Evolutionary conservation across 2,888 invertebrate genomes (phyloP), one percentile per base, ranked within the genome.

Genomic region (Plagiodera versicolora): DNA sequence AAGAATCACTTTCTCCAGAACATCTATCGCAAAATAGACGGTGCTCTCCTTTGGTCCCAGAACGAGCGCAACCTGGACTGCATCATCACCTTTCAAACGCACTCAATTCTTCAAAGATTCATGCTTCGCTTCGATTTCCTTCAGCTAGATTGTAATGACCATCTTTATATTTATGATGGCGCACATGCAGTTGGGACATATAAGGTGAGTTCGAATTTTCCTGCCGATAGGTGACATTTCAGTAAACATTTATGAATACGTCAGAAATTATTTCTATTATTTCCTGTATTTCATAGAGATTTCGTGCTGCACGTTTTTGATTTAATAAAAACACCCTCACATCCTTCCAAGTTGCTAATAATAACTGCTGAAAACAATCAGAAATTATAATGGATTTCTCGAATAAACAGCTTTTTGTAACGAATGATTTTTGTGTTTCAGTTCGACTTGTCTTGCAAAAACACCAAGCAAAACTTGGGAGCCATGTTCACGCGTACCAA

Each of bases 71-170:
- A 94, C 80, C 84, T 95, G 75, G 92, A 95, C 82, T 95, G 95
- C 84, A 89, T 91, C 74, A 91, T 95, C 79, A 95, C 95, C 58
- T 95, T 95, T 82, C 95, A 95, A 83, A 95, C 95, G 70, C 94
- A 95, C 83, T 93, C 94, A 79, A 93, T 95, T 74, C 85, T 95
- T 75, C 95, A 95, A 83, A 86, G 94, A 73, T 95, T 95, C 81
- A 95, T 95, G 93, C 86, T 95, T 75, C 88, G 95, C 75, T 95
- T 95, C 81, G 95, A 95, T 79, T 87, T 91, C 80, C 85, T 95
- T 73, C 92, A 94, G 80, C 85, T 95, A 66, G 95, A 95, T 82
- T 95, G 95, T 83, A 95, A 95, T 79, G 95, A 95, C 81, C 94
- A 94, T 81, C 88, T 95, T 57, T 92, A 89, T 76, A 92, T 95